Evolutionary conservation across 2,113 vertebrate species (phyloP), one percentile per base, ranked within the genome.

Genomic region (Chauna torquata): DNA sequence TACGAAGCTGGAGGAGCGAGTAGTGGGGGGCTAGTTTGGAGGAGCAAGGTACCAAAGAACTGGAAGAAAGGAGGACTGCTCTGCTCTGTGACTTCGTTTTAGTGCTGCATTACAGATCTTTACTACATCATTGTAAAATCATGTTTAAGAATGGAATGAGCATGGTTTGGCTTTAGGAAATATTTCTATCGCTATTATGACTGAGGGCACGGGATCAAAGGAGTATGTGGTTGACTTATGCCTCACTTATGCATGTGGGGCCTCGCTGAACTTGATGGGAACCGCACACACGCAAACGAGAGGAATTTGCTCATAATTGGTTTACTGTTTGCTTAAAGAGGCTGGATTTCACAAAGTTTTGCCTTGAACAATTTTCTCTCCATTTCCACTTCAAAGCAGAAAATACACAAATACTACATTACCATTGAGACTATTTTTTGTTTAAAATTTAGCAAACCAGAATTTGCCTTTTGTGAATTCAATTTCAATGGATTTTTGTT

Each of bases 151-250:
- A 77, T 86, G 92, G 78, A 95, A 94, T 88, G 85, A 94, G 71
- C 88, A 82, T 93, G 93, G 92, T 93, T 96, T 96, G 85, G 79
- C 90, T 96, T 85, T 81, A 88, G 94, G 95, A 97, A 96, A 92
- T 92, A 77, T 70, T 96, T 94, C 94, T 95, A 83, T 97, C 32
- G 0, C 90, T 94, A 16, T 93, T 95, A 59, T 75, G 92, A 88
- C 86, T 92, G 83, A 96, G 95, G 92, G 95, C 93, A 93, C 23
- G 16, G 86, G 88, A 97, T 96, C 95, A 97, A 95, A 96, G 86
- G 50, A 88, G 79, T 78, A 38, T 88, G 90, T 83, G 90, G 92
- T 92, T 96, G 92, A 86, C 96, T 96, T 96, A 72, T 74, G 94
- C 92, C 93, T 96, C 87, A 77, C 82, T 96, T 95, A 95, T 17